Evolutionary conservation across 2,113 vertebrate species (phyloP).

Genomic region (Vicugna pacos): DNA sequence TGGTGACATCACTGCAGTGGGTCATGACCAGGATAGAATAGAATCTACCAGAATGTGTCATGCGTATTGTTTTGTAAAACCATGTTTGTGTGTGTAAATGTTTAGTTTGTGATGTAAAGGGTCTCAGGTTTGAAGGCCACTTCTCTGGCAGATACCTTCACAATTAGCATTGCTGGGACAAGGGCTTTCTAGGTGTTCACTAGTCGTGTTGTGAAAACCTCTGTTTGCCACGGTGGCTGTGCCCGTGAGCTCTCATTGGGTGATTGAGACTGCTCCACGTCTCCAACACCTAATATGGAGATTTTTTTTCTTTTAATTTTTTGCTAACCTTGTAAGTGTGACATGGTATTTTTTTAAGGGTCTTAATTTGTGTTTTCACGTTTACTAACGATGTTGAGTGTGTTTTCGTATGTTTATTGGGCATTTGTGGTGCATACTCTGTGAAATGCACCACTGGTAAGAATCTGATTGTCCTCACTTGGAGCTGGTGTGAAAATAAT

Average conservation of each 20-base stretch:
- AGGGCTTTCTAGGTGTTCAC: neutral
- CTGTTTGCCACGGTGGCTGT: neutral
- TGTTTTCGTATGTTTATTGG: neutral
- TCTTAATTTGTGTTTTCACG: neutral
- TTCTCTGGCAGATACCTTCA: neutral
- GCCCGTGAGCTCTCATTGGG: no score
- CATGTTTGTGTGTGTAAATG: neutral
- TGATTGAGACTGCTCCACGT: neutral
- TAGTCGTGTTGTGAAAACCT: neutral
- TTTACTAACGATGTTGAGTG: neutral
- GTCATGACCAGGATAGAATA: neutral
- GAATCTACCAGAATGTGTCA: neutral
- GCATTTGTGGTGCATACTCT: neutral
- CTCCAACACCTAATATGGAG: neutral
- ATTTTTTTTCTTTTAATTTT: slow-evolving; percentile 33
- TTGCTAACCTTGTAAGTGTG: neutral
- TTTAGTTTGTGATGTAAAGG: neutral
- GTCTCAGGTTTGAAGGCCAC: neutral
- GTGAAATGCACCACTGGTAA: neutral
- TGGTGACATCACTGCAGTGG: neutral
- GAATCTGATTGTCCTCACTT: neutral
- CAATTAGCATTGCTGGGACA: neutral
- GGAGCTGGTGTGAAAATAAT: neutral
- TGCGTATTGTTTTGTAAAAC: neutral
- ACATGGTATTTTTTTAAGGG: neutral